Base-by-base conservation (phyloP, 2,888 invertebrate species). In the Erpobdella octoculata region DNA sequence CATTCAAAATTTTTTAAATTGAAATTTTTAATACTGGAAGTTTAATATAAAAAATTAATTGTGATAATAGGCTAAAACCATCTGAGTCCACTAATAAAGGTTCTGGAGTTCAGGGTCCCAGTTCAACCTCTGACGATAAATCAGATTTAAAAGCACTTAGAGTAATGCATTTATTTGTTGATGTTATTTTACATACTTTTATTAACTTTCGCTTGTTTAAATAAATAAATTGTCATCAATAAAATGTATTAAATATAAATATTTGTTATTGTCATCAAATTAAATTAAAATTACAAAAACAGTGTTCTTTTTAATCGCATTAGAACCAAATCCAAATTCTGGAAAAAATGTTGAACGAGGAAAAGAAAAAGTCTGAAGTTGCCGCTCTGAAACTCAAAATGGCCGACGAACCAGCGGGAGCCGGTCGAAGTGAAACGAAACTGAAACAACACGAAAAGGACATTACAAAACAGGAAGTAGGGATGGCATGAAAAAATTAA, bases 271-370 rank as follows among this genome's bases (percentile, higher is more conserved):
- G 21, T 25, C 59, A 12, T 59, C 9, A 59, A 25, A 59, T 59
- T 21, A 12, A 9, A 59, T 9, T 59, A 21, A 25, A 59, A 12
- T 12, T 25, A 21, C 8, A 21, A 41, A 41, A 41, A 41, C 41
- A 41, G 9, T 41, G 9, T 41, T 41, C 41, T 41, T 41, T 41
- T 41, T 41, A 12, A 41, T 41, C 18, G 9, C 41, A 12, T 41
- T 58, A 73, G 75, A 79, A 78, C 71, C 76, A 80, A 28, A 78
- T 82, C 48, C 77, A 78, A 58, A 79, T 79, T 33, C 77, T 83
- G 72, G 81, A 82, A 72, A 75, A 77, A 6, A 78, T 81, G 31
- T 77, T 83, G 46, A 79, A 79, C 38, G 81, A 82, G 75, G 83
- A 83, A 73, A 72, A 80, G 36, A 78, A 80, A 73, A 80, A 80